These are phyloP conservation scores for Parasteatoda tepidariorum DNA, from an alignment of 1,140 invertebrate genomes.

Conservation along the genomic window DNA sequence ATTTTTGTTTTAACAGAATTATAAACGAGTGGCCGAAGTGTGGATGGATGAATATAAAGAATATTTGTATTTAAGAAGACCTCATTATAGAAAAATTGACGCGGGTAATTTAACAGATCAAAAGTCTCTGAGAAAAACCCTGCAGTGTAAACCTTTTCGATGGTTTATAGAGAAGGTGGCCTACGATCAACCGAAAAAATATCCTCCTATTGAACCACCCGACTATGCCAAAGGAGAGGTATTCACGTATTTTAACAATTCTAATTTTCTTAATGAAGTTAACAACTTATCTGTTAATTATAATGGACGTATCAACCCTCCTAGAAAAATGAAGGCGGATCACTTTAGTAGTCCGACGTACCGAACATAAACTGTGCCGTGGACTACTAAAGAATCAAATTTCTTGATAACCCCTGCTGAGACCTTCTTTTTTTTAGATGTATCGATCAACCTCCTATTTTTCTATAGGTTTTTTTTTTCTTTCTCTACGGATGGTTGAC, in stretches of 20 bases:
- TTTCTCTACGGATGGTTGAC: too few species aligned
- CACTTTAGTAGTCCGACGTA: too few species aligned
- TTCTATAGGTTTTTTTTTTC: too few species aligned
- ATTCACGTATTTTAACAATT: conserved; percentile 60
- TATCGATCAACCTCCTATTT: too few species aligned
- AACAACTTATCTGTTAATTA: too few species aligned
- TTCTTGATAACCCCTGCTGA: too few species aligned
- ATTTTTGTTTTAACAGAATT: conserved; percentile 47
- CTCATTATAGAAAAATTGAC: conserved; percentile 82
- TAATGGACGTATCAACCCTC: too few species aligned
- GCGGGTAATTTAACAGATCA: conserved; percentile 72
- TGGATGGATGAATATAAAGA: conserved; percentile 68
- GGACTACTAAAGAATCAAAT: too few species aligned
- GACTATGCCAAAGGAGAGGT: conserved; percentile 87
- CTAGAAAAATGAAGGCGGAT: too few species aligned
- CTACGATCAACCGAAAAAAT: conserved; percentile 90
- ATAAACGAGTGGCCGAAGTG: conserved; percentile 66
- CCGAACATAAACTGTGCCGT: too few species aligned
- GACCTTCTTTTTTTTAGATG: too few species aligned
- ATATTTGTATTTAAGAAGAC: conserved; percentile 71
- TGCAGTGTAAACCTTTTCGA: conserved; percentile 75
- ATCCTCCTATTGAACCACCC: conserved; percentile 93
- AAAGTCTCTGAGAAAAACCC: conserved; percentile 66
- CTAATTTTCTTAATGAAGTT: too few species aligned
- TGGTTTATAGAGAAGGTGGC: conserved; percentile 98